Base-by-base conservation (phyloP, 2,113 vertebrate species). In the Tyrannus savana region DNA sequence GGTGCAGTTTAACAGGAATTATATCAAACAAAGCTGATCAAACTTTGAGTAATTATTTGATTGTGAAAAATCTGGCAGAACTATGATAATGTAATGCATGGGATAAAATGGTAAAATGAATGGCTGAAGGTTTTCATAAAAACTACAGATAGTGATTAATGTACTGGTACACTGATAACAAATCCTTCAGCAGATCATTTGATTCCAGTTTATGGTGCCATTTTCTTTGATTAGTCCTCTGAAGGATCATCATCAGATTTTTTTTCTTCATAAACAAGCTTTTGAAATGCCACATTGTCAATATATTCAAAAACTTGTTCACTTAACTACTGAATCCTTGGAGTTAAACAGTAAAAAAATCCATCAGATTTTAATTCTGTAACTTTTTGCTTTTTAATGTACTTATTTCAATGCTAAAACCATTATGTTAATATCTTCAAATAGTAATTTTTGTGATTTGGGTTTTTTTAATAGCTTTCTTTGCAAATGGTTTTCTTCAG, bases 141-240 rank as follows among this genome's bases (percentile, higher is more conserved):
- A 76, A 88, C 30, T 89, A 67, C 58, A 63, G 22, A 49, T 78
- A 90, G 58, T 88, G 69, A 85, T 93, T 95, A 91, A 66, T 97
- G 77, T 74, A 41, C 55, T 86, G 76, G 77, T 95, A 19, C 35
- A 93, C 41, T 85, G 56, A 74, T 92, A 96, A 92, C 55, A 89
- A 59, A 87, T 83, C 31, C 50, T 91, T 81, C 84, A 85, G 33
- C 25, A 81, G 27, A 63, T 93, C 23, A 87, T 74, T 87, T 91
- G 55, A 79, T 82, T 93, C 4, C 77, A 93, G 42, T 77, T 59
- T 82, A 74, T 95, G 67, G 14, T 96, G 27, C 37, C 46, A 52
- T 88, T 96, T 96, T 89, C 25, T 96, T 90, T 96, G 95, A 92
- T 95, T 94, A 90, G 53, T 94, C 33, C 49, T 91, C 84, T 83